phyloP scores from a whole-genome alignment of 2,888 invertebrate genomes.

The Frankliniella intonsa region DNA sequence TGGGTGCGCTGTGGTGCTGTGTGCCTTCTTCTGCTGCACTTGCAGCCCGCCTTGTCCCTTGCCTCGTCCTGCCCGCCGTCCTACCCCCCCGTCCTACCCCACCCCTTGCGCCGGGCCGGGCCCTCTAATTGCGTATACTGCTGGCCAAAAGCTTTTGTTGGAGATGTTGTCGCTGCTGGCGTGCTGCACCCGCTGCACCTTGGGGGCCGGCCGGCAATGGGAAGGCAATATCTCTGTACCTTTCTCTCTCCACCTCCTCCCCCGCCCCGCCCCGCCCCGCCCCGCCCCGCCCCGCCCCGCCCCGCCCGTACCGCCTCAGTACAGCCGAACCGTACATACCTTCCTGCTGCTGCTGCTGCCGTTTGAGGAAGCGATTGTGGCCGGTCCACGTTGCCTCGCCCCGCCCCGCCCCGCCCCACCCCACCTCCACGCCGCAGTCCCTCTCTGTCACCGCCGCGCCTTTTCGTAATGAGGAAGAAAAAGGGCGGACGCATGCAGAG shows the following conservation, averaged over 20 bases:
- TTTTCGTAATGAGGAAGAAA: not conserved
- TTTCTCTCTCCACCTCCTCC: not conserved
- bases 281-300: not conserved
- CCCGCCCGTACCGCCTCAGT: not conserved
- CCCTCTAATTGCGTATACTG: not conserved
- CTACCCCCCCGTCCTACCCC: no score
- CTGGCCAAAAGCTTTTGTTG: not conserved
- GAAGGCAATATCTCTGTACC: not conserved
- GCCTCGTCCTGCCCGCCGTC: no score
- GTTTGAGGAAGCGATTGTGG: no score
- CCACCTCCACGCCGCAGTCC: not conserved
- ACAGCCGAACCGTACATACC: not conserved
- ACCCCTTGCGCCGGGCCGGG: not conserved
- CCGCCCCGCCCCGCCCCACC: constrained; percentile 4
- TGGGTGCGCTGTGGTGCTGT: no score
- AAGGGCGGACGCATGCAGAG: not conserved
- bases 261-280: not conserved
- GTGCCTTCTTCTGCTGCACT: no score
- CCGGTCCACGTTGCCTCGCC: not conserved
- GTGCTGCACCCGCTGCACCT: not conserved
- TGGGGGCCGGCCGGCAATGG: not conserved
- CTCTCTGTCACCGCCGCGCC: not conserved
- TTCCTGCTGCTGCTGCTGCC: not conserved
- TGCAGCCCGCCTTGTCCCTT: no score
- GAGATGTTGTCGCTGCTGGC: not conserved